Evolutionary conservation across 2,888 invertebrate species (phyloP).

Genomic region (Chalcis sispes): DNA sequence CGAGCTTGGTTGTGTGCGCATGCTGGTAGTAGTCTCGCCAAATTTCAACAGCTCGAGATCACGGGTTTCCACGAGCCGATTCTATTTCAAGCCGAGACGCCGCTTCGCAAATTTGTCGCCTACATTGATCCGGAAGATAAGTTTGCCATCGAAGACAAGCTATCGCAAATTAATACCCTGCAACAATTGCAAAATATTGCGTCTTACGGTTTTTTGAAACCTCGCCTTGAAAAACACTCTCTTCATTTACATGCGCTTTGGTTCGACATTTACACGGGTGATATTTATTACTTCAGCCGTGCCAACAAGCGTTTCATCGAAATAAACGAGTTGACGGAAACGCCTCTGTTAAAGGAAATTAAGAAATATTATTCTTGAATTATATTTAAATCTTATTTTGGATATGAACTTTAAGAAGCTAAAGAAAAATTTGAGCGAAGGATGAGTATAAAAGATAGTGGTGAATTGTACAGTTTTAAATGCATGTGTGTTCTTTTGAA

Average conservation of each 20-base stretch:
- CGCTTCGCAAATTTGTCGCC: conserved; percentile 91
- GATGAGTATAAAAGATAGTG: background rate
- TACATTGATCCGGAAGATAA: conserved; percentile 95
- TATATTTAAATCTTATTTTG: background rate
- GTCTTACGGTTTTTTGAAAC: conserved; percentile 92
- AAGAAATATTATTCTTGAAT: conserved; percentile 85
- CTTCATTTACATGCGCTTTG: conserved; percentile 95
- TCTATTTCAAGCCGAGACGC: conserved; percentile 91
- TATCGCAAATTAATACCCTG: conserved; percentile 94
- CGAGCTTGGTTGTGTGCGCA: conserved; percentile 95
- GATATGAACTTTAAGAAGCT: background rate
- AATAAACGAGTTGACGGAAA: conserved; percentile 89
- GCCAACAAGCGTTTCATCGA: conserved; percentile 89
- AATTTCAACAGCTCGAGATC: conserved; percentile 85
- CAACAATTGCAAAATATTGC: conserved; percentile 95
- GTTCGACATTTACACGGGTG: conserved; percentile 98
- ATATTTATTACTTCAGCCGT: conserved; percentile 95
- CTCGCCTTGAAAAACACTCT: conserved; percentile 87
- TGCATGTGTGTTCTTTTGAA: background rate
- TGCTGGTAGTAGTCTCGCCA: conserved; percentile 87
- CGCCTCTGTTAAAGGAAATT: conserved; percentile 86
- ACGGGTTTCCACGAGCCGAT: conserved; percentile 84
- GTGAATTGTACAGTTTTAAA: no score
- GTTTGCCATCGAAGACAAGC: conserved; percentile 92
- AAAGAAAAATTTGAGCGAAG: background rate